These are phyloP conservation scores for Heteronetta atricapilla DNA, from an alignment of 2,113 vertebrate species.

Conservation along the genomic window DNA sequence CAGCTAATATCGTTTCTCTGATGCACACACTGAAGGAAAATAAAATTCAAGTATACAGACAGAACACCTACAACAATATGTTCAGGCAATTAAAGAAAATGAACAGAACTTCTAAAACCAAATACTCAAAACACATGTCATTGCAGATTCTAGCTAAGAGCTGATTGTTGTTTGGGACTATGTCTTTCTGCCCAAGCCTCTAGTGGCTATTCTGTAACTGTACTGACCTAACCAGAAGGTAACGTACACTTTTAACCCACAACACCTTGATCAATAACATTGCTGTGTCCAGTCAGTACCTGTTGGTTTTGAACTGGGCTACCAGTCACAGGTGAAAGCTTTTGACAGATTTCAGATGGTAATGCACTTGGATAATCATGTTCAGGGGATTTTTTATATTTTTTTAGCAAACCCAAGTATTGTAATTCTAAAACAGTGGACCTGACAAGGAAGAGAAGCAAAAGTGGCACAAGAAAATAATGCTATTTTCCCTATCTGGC, in stretches of 20 bases:
- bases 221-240: background rate
- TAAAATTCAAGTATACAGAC: slow-evolving; percentile 60
- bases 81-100: slow-evolving; percentile 68
- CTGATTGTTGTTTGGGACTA: background rate
- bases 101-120: slow-evolving; percentile 40
- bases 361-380: background rate
- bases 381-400: background rate
- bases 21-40: slow-evolving; percentile 34
- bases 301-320: background rate
- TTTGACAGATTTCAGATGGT: background rate
- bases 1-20: slow-evolving; percentile 30
- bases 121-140: slow-evolving; percentile 14
- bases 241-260: background rate
- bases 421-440: background rate
- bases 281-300: background rate
- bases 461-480: background rate
- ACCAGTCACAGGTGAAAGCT: background rate
- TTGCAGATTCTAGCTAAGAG: slow-evolving; percentile 9
- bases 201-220: background rate
- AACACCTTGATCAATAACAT: background rate
- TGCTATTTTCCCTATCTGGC: background rate
- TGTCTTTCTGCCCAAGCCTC: background rate
- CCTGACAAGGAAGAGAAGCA: background rate
- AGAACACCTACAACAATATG: slow-evolving; percentile 74
- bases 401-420: background rate